A percentile compares a stretch with the other conserved stretches of the same genome.
These are phyloP conservation scores for Lottia gigantea DNA, from an alignment of 2,888 invertebrate genomes.

Conservation along the genomic window DNA sequence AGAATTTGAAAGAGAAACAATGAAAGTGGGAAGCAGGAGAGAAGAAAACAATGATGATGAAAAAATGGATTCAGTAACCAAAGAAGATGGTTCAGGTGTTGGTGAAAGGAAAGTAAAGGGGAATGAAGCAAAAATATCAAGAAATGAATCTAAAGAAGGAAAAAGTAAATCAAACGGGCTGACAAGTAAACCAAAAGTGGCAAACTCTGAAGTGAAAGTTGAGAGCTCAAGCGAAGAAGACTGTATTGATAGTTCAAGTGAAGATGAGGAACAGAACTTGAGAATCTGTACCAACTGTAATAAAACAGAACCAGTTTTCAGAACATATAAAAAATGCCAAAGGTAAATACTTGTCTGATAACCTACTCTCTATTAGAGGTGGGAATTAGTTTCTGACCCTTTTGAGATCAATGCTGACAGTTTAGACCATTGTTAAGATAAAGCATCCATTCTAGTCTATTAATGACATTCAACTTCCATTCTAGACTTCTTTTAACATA, in stretches of 20 bases:
- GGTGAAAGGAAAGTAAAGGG: background rate
- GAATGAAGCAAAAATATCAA: too few relatives aligned
- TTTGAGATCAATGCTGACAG: too few relatives aligned
- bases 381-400: too few relatives aligned
- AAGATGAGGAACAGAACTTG: background rate
- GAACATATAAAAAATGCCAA: slow-evolving; percentile 2
- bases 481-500: too few relatives aligned
- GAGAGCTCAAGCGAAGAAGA: background rate
- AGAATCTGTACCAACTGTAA: background rate
- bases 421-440: too few relatives aligned
- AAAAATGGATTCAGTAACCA: background rate
- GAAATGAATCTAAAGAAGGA: too few relatives aligned
- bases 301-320: background rate
- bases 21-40: background rate
- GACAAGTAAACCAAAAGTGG: too few relatives aligned
- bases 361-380: too few relatives aligned
- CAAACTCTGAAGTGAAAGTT: too few relatives aligned
- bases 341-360: background rate
- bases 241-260: background rate
- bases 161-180: too few relatives aligned
- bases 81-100: background rate
- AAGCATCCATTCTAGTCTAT: too few relatives aligned
- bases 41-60: background rate
- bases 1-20: background rate
- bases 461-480: too few relatives aligned